Conservation (phyloP, 2,888 invertebrate genomes). For the Drosophila borealis region DNA sequence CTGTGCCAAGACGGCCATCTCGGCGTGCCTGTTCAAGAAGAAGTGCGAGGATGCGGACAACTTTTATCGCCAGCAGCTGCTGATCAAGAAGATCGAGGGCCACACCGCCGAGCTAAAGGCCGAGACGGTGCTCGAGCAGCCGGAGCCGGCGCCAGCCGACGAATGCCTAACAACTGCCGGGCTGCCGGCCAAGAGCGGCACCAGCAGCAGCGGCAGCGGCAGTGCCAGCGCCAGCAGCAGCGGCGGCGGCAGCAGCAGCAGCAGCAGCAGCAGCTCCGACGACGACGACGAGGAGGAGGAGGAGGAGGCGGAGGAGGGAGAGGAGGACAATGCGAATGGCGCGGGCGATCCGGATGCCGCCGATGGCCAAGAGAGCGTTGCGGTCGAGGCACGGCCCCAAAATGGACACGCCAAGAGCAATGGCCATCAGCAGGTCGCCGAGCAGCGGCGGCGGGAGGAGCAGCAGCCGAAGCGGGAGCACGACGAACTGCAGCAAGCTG, state of each 20-base stretch:
- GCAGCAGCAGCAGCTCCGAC: conserved; percentile 56
- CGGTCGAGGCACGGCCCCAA: conserved; percentile 34
- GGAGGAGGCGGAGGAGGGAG: conserved; percentile 22
- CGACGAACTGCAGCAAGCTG: too few species aligned
- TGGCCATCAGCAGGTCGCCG: conserved; percentile 27
- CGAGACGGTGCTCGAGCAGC: neutral
- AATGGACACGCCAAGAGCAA: conserved; percentile 58
- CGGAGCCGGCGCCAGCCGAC: conserved; percentile 3
- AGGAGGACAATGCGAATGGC: neutral
- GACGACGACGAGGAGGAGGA: conserved; percentile 60
- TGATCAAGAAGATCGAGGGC: conserved; percentile 81
- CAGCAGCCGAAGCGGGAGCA: conserved; percentile 9
- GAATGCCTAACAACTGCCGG: conserved; percentile 13
- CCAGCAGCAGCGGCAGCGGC: conserved; percentile 35
- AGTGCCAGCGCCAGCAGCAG: conserved; percentile 45
- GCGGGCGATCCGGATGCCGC: conserved; percentile 1
- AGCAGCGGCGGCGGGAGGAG: conserved; percentile 7
- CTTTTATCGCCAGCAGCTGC: conserved; percentile 83
- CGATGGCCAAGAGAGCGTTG: conserved; percentile 32
- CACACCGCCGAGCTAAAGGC: conserved; percentile 27
- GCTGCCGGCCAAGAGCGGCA: conserved; percentile 14
- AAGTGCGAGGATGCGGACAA: conserved; percentile 85
- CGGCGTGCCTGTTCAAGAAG: conserved; percentile 83
- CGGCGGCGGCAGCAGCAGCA: conserved; percentile 33
- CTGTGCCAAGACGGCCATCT: conserved; percentile 83